Evolutionary conservation across 2,113 vertebrate species (phyloP), one percentile per base, ranked within the genome.

Genomic region (Grammomys surdaster): DNA sequence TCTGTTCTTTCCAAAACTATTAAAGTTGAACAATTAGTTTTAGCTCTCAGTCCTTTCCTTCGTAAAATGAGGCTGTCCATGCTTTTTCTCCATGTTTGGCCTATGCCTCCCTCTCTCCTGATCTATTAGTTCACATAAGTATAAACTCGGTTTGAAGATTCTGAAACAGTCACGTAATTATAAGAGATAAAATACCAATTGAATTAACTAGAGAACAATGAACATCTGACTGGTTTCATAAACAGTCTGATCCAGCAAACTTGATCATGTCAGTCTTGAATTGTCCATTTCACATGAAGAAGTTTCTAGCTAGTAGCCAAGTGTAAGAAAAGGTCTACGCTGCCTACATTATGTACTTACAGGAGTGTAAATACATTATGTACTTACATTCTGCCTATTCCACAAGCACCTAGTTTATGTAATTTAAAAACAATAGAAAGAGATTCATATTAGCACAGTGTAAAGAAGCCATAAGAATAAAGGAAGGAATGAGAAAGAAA

Each of bases 121-220:
- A 43, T 3, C 28, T 73, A 40, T 28, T 26, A 43, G 13, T 84
- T 26, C 81, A n/a, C 19, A 12, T 36, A n/a, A 11, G 7, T 5
- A 33, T n/a, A 84, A 84, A 43, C n/a, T 28, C 13, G 1, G 36
- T 26, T 72, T 73, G 31, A 69, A 94, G 63, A 75, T 51, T 16
- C 10, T 92, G 31, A n/a, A 97, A 51, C 6, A 88, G 17, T 36
- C 36, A 33, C 48, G 54, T 13, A 20, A 3, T 75, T 91, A 3
- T 19, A 88, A 92, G 43, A 36, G 17, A 76, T 1, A 85, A 96
- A 65, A 87, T 14, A 43, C 0, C 46, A 84, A 33, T 77, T 40
- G 94, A 92, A 91, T 87, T 51, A 63, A 7, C 54, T 81, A 65
- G 91, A 92, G 43, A 72, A 75, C 13, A 54, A n/a, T 12, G 58